Evolutionary conservation across 2,797 vertebrate species (phyloP).

Genomic region (Scyliorhinus canicula): DNA sequence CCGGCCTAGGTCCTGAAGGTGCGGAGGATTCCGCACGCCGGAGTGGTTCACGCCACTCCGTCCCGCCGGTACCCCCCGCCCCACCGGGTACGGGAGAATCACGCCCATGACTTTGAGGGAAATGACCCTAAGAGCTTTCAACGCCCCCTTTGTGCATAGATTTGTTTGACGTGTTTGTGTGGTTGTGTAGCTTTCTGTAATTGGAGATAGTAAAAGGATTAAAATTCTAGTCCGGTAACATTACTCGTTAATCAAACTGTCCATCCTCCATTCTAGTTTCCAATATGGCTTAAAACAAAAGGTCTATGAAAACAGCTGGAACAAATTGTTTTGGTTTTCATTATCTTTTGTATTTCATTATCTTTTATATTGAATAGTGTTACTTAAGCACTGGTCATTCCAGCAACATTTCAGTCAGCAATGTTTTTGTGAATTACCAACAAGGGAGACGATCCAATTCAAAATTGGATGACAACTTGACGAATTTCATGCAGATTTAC

Average conservation of each 20-base stretch:
- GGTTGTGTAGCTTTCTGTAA: background rate
- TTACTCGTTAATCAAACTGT: background rate
- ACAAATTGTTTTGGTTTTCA: background rate
- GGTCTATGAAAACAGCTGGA: background rate
- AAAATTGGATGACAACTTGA: background rate
- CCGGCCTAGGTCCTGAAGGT: too few relatives aligned
- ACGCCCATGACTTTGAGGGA: too few relatives aligned
- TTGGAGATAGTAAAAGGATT: background rate
- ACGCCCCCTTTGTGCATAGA: too few relatives aligned
- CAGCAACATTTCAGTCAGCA: background rate
- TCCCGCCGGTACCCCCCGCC: too few relatives aligned
- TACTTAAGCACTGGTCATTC: background rate
- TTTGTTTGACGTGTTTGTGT: background rate
- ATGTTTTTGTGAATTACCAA: background rate
- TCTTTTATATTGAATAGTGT: background rate
- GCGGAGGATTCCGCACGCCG: too few relatives aligned
- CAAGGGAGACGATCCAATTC: background rate
- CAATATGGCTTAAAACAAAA: background rate
- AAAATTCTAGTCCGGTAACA: background rate
- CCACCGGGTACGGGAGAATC: too few relatives aligned
- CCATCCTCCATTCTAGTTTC: background rate
- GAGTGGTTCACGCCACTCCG: too few relatives aligned
- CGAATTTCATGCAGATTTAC: conserved; percentile 20
- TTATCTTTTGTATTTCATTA: background rate
- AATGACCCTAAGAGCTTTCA: background rate